Conservation (phyloP, 2,888 invertebrate genomes). For the Autographa pulchrina region DNA sequence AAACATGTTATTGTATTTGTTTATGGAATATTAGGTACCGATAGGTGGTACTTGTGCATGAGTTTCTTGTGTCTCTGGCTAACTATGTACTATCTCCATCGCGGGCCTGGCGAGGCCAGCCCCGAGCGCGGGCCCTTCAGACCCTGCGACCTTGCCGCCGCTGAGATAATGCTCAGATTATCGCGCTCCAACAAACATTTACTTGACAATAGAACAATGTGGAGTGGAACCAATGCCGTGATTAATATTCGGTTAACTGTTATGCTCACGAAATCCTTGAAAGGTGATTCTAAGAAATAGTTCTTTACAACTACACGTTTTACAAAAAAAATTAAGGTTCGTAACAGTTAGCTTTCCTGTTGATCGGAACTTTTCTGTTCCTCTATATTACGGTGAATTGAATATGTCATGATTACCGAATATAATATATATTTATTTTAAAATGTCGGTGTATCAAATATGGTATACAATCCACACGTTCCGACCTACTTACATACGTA, state of each 20-base stretch:
- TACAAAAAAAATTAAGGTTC: not conserved
- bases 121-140: constrained; percentile 48
- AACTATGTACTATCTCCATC: constrained; percentile 14
- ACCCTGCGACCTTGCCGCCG: constrained; percentile 44
- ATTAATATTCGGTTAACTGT: constrained; percentile 6
- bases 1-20: too few species aligned
- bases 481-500: constrained; percentile 14
- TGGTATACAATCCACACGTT: not conserved
- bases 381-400: not conserved
- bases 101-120: constrained; percentile 41
- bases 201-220: constrained; percentile 36
- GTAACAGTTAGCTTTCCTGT: not conserved
- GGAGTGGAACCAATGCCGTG: not conserved
- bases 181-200: constrained; percentile 23
- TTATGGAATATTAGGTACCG: not conserved
- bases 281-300: not conserved
- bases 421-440: not conserved
- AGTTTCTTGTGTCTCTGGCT: not conserved
- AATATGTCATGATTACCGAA: constrained; percentile 5
- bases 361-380: not conserved
- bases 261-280: constrained; percentile 3
- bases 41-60: constrained; percentile 16
- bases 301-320: not conserved
- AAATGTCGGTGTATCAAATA: not conserved
- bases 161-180: constrained; percentile 37